Evolutionary conservation across 2,888 invertebrate genomes (phyloP).

Genomic region (Adineta ricciae): DNA sequence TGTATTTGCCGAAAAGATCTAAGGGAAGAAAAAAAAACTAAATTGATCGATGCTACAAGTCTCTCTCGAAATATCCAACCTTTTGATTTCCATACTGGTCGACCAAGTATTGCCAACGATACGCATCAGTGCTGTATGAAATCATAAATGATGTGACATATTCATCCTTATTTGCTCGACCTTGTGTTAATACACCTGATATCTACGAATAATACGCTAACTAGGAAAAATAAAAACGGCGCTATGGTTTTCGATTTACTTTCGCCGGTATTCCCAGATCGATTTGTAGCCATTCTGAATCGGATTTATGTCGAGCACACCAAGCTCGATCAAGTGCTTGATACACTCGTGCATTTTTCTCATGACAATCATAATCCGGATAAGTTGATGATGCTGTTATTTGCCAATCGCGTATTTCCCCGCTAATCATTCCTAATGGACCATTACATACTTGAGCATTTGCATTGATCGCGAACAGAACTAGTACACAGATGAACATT

Average conservation of each 20-base stretch:
- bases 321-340: conserved; percentile 50
- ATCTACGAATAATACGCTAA: neutral
- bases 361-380: conserved; percentile 50
- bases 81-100: conserved; percentile 53
- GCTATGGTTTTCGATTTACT: conserved; percentile 39
- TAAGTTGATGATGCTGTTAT: conserved; percentile 51
- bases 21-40: neutral
- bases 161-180: conserved; percentile 53
- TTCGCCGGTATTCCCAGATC: conserved; percentile 53
- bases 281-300: conserved; percentile 54
- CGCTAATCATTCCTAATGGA: conserved; percentile 30
- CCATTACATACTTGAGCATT: neutral
- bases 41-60: neutral
- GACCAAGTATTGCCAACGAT: conserved; percentile 52
- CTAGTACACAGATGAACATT: no score
- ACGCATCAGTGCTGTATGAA: conserved; percentile 54
- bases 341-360: conserved; percentile 52
- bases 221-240: no score
- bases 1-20: conserved; percentile 45
- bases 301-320: conserved; percentile 53
- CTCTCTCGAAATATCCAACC: no score
- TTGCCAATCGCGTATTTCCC: conserved; percentile 53
- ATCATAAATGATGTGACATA: conserved; percentile 54
- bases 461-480: no score
- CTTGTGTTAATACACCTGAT: conserved; percentile 52